Evolutionary conservation across 2,888 invertebrate genomes (phyloP).

Genomic region (Alitta virens): DNA sequence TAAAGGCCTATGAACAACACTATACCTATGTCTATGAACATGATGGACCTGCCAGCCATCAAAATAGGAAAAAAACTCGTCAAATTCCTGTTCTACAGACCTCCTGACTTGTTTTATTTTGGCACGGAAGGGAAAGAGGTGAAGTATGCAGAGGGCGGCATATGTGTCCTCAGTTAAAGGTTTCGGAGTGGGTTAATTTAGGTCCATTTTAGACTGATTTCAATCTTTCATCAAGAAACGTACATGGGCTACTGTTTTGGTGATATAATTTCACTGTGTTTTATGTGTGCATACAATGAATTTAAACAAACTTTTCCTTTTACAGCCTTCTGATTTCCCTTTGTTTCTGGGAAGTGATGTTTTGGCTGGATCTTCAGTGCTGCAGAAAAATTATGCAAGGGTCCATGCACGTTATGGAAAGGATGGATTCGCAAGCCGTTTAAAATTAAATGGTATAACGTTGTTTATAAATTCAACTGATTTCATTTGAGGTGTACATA

Average conservation of each 20-base stretch:
- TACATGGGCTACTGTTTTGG: too few relatives aligned
- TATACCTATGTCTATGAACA: too few relatives aligned
- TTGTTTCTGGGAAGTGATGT: slow-evolving; percentile 41
- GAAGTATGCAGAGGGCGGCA: too few relatives aligned
- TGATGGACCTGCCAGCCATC: not conserved
- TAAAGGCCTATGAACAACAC: too few relatives aligned
- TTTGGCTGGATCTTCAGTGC: slow-evolving; percentile 29
- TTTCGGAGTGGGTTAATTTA: too few relatives aligned
- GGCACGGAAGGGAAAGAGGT: not conserved
- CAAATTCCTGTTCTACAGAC: slow-evolving; percentile 7
- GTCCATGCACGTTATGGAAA: slow-evolving; percentile 37
- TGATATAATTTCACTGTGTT: too few relatives aligned
- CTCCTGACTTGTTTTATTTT: slow-evolving; percentile 1
- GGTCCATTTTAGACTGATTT: too few relatives aligned
- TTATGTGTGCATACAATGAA: too few relatives aligned
- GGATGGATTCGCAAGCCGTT: slow-evolving; percentile 36
- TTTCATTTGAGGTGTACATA: not conserved
- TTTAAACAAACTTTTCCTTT: not conserved
- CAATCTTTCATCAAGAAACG: too few relatives aligned
- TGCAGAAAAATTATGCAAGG: slow-evolving; percentile 33
- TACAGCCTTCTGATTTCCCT: slow-evolving; percentile 22
- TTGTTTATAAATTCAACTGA: too few relatives aligned
- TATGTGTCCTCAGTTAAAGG: too few relatives aligned
- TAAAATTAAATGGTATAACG: slow-evolving; percentile 32
- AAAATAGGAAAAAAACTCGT: slow-evolving; percentile 7